Base-by-base conservation (phyloP, 2,797 vertebrate genomes). In the Helicolenus hilgendorfi region DNA sequence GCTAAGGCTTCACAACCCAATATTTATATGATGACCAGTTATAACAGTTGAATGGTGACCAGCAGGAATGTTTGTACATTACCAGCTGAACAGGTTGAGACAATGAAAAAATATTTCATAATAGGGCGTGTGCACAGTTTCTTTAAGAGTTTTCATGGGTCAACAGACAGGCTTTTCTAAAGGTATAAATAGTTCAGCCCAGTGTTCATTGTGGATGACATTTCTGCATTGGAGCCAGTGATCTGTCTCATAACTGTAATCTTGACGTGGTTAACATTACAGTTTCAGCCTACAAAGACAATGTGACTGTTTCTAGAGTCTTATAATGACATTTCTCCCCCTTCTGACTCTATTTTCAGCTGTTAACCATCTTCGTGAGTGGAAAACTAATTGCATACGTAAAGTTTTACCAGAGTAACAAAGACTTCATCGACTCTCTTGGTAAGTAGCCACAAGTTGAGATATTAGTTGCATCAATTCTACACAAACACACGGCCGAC, bases 341-440 rank as follows among this genome's bases (percentile, higher is more conserved):
- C 3, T 72, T 77, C 36, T 92, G 7, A 5, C 14, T 77, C 22
- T 83, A n/a, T 93, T 91, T 90, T 33, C 93, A 99, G 99, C 98
- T 99, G 73, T 97, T 99, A 95, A 99, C 99, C 78, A 99, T 99
- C 97, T 99, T 99, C 95, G 99, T 99, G 93, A 99, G 98, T 84
- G 99, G 97, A 81, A 99, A 99, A 89, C 97, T 99, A 88, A 98
- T 90, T 68, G 97, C 99, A 7, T 99, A 99, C 77, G 98, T 99
- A 84, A 99, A 99, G 94, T 99, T 99, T 96, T 99, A 99, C 96
- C 98, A 99, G 96, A 99, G 96, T 96, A 99, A 99, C 97, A 99
- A 99, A 97, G 99, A 99, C 97, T 99, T 99, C 96, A 99, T 99
- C 89, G 99, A 99, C 91, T 99, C 99, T 79, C 98, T 99, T 58